phyloP scores from a whole-genome alignment of 2,797 vertebrate genomes.

The Tauraco hartlaubi region DNA sequence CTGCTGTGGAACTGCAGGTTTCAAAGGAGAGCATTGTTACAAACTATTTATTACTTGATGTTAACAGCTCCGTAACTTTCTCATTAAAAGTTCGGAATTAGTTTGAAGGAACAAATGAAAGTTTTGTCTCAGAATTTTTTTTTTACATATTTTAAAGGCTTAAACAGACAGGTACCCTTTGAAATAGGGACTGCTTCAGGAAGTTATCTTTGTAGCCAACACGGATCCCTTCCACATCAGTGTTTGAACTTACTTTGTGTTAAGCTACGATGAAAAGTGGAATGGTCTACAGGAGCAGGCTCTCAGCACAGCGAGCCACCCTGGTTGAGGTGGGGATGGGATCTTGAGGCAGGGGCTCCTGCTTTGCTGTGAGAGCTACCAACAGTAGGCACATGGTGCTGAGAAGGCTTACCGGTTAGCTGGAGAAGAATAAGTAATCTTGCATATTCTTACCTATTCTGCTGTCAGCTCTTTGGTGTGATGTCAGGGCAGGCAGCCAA shows the following conservation, averaged over 20 bases:
- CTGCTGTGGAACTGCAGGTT: neutral
- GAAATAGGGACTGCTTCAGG: neutral
- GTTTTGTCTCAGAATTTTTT: neutral
- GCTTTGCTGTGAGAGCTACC: neutral
- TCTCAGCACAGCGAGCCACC: neutral
- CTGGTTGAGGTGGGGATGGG: neutral
- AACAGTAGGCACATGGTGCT: accelerated
- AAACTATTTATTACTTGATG: neutral
- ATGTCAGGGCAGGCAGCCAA: neutral
- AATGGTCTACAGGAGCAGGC: neutral
- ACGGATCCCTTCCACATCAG: neutral
- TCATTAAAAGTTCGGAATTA: neutral
- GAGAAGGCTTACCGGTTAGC: neutral
- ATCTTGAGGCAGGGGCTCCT: neutral
- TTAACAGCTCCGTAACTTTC: neutral
- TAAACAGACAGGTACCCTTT: neutral
- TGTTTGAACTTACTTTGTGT: neutral
- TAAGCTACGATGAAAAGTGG: neutral
- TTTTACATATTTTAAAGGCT: neutral
- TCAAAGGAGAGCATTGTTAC: neutral
- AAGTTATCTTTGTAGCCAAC: neutral
- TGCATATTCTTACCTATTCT: neutral
- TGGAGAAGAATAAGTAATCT: neutral
- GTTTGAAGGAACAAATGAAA: neutral
- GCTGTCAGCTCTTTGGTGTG: neutral